Base-by-base conservation (phyloP, 2,797 vertebrate species). In the Antrozous pallidus region DNA sequence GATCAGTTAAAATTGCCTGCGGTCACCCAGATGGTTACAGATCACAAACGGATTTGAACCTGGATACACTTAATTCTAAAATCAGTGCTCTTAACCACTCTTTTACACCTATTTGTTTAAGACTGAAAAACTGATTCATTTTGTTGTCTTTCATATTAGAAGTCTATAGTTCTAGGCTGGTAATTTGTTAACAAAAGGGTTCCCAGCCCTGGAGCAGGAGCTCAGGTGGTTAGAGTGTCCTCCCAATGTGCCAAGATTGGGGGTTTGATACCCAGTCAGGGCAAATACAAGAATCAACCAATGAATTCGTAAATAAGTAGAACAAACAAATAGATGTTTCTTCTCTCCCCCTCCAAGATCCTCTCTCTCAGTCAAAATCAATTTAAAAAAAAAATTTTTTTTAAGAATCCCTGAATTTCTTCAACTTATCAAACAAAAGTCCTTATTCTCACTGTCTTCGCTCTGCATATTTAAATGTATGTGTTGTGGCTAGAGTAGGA, bases 41-140 rank as follows among this genome's bases (percentile, higher is more conserved):
- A 88, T 56, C 51, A 84, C 0, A 0, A 28, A 17, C 58, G 22
- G 16, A 84, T 69, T 49, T 63, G 38, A 84, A 88, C 18, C 51
- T 31, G 56, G 33, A 93, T 47, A 38, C 54, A 31, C 56, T 91
- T 69, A 86, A 61, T 80, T 87, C 77, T 90, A 91, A 93, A 86
- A 71, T 42, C 56, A 56, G 40, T 51, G 18, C 20, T 86, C 45
- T 56, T 47, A 63, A 33, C 49, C 40, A 71, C 45, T 47, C 51
- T 85, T 58, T 20, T 70, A 45, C 16, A 83, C 17, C 11, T 58
- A 38, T 73, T 45, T 88, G 38, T 58, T 71, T 74, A 40, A 82
- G 67, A 51, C 88, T 87, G 22, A 82, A 24, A 75, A n/a, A 74
- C 0, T 22, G 38, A 47, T 38, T 87, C 71, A 18, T 80, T 51